Percentiles rank a stretch among this genome's conserved stretches.
These are phyloP conservation scores for Lates japonicus DNA, from an alignment of 2,797 vertebrate genomes.

Conservation along the genomic window DNA sequence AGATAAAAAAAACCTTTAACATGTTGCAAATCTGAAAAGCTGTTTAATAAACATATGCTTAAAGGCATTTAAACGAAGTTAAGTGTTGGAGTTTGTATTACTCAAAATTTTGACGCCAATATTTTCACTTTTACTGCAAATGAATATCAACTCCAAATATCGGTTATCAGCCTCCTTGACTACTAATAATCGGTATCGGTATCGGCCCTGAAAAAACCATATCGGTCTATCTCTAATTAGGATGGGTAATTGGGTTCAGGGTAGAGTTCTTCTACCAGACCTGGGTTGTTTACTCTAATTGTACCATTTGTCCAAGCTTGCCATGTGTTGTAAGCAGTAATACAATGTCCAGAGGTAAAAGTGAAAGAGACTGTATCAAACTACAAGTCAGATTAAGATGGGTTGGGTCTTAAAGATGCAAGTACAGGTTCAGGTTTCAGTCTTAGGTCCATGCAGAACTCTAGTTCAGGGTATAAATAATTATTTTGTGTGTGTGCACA, in stretches of 20 bases:
- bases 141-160: no score
- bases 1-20: no score
- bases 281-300: background rate
- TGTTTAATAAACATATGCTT: no score
- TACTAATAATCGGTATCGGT: no score
- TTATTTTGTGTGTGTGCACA: background rate
- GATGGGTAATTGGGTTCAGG: background rate
- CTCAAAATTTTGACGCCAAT: no score
- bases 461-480: constrained; percentile 6
- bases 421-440: background rate
- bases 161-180: no score
- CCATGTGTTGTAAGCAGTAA: background rate
- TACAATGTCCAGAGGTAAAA: background rate
- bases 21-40: no score
- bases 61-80: no score
- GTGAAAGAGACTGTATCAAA: background rate
- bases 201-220: no score
- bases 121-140: no score
- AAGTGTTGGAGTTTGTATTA: no score
- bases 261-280: background rate
- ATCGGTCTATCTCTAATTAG: background rate
- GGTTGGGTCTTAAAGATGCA: background rate
- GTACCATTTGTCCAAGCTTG: background rate
- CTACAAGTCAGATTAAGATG: background rate
- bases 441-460: background rate